Conservation (phyloP, 1,140 invertebrate genomes). For the Drosophila simulans region DNA sequence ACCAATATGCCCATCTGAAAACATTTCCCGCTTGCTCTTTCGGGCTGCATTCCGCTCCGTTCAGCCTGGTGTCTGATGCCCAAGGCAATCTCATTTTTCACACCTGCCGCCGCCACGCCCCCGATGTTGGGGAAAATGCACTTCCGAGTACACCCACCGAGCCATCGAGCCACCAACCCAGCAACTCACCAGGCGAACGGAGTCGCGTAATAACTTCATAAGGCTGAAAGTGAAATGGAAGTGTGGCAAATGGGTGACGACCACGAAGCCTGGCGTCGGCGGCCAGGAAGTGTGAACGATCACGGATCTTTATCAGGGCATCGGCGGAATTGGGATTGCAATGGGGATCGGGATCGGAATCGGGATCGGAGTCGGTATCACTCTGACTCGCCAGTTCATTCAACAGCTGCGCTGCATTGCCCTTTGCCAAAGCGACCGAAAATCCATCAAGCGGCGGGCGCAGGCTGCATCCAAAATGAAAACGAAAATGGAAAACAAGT, state of each 20-base stretch:
- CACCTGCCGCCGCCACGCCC: slow-evolving; percentile 46
- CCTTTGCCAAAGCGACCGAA: slow-evolving; percentile 38
- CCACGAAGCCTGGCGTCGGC: background rate
- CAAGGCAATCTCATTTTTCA: slow-evolving; percentile 56
- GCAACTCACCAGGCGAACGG: background rate
- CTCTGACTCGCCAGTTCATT: slow-evolving; percentile 1
- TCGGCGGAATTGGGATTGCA: background rate
- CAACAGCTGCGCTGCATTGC: slow-evolving; percentile 22
- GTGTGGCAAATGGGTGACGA: slow-evolving; percentile 26
- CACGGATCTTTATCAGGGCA: background rate
- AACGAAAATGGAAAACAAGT: slow-evolving; percentile 73
- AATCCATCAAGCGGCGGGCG: slow-evolving; percentile 58
- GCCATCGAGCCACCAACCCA: background rate
- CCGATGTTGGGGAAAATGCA: slow-evolving; percentile 14
- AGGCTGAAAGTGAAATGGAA: slow-evolving; percentile 50
- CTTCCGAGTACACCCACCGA: slow-evolving; percentile 70
- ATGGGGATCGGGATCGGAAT: background rate
- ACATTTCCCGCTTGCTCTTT: slow-evolving; percentile 4
- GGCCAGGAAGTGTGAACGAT: slow-evolving; percentile 19
- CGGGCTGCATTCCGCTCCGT: background rate
- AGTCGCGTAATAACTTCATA: slow-evolving; percentile 74
- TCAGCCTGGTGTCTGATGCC: background rate
- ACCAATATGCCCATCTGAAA: background rate
- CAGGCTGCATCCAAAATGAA: slow-evolving; percentile 49
- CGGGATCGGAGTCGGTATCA: background rate